Conservation (phyloP, 2,113 vertebrate species). For the Chlamydotis undulata region DNA sequence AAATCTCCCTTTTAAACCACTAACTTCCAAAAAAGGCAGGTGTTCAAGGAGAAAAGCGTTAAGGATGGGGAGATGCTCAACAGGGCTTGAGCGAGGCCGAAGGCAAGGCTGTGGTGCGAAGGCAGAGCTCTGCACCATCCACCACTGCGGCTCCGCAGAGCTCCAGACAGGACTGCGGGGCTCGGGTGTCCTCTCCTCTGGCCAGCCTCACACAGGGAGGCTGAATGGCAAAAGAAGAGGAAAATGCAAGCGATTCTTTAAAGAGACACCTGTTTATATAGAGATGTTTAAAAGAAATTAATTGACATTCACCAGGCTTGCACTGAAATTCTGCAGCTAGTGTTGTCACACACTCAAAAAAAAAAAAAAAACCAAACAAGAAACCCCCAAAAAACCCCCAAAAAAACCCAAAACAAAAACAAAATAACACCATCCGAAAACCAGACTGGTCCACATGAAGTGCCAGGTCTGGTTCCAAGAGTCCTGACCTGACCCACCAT, state of each 20-base stretch:
- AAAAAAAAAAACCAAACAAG: too few relatives aligned
- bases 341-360: fast-evolving
- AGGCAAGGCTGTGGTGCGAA: fast-evolving
- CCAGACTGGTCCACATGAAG: background rate
- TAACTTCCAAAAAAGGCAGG: background rate
- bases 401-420: background rate
- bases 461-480: background rate
- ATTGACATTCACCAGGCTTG: background rate
- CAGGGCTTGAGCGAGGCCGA: fast-evolving
- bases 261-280: background rate
- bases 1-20: background rate
- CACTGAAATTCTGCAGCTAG: background rate
- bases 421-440: background rate
- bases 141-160: fast-evolving
- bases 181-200: background rate
- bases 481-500: background rate
- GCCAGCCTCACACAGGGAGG: background rate
- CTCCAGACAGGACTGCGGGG: fast-evolving
- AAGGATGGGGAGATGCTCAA: background rate
- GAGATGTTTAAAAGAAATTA: background rate
- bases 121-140: background rate
- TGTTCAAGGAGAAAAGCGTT: background rate
- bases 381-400: too few relatives aligned
- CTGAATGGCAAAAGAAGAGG: background rate
- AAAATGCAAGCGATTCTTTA: background rate